These are phyloP conservation scores for Sycophila texana DNA, from an alignment of 2,888 invertebrate species.

Conservation along the genomic window DNA sequence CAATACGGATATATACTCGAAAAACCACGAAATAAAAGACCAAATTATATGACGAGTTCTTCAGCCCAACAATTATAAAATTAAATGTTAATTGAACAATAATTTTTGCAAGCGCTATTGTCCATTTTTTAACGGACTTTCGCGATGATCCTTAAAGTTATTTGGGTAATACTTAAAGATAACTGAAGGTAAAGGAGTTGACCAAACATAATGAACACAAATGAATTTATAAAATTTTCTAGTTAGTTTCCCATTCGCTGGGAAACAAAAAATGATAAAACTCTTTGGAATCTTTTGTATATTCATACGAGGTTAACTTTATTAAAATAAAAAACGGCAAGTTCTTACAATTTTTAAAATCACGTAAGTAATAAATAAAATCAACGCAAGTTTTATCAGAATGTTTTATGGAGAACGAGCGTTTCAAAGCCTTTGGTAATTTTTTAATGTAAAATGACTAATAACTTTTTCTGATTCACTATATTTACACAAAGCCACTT, in stretches of 20 bases:
- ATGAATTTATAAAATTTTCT: conserved; percentile 3
- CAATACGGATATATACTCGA: no score
- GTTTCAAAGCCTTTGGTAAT: no score
- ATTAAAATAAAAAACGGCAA: background rate
- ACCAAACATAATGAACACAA: conserved; percentile 32
- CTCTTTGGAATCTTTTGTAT: conserved; percentile 53
- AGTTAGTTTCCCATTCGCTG: conserved; percentile 10
- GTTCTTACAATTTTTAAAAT: conserved; percentile 9
- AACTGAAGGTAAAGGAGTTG: conserved; percentile 17
- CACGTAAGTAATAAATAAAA: background rate
- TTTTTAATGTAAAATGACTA: no score
- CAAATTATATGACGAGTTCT: conserved; percentile 25
- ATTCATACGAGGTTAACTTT: conserved; percentile 51
- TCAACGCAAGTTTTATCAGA: conserved; percentile 34
- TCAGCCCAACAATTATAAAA: conserved; percentile 29
- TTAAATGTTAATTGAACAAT: conserved; percentile 32
- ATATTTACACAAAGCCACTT: background rate
- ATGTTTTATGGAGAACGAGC: background rate
- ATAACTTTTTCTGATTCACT: background rate
- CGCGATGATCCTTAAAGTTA: conserved; percentile 8
- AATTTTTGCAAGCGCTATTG: conserved; percentile 14
- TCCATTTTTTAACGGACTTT: conserved; percentile 29
- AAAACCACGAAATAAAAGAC: conserved; percentile 9
- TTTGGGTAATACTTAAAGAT: conserved; percentile 15
- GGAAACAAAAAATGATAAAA: conserved; percentile 20